Evolutionary conservation across 2,888 invertebrate genomes (phyloP), one percentile per base, ranked within the genome.

Genomic region (Orthonevra nobilis): DNA sequence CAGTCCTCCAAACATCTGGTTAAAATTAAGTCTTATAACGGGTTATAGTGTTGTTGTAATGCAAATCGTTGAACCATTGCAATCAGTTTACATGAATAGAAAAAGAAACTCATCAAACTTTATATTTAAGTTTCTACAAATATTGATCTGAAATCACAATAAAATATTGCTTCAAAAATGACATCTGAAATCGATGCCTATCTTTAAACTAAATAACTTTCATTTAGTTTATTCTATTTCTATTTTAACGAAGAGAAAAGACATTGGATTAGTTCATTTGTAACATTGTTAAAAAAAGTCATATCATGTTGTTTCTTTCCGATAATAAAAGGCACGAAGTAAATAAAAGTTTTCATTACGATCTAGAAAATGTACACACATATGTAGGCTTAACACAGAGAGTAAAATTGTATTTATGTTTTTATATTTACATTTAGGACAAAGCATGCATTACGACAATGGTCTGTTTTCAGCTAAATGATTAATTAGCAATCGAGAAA

Each of bases 281-380:
- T 23, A 40, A 50, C 19, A 23, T 48, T 61, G 23, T n/a, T 70
- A 42, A 36, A 5, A 32, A 54, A 19, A 40, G 20, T 34, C 1
- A 42, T 36, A 19, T 58, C 3, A 30, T 56, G 10, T 66, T 54
- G 44, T 54, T 56, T 26, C 38, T 60, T 44, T 66, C 54, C 68
- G 28, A 54, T 30, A 38, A 40, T 48, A 48, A 56, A 73, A 68
- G 61, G 68, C 68, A 74, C 74, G 61, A 74, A 68, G 74, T 66
- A 74, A 74, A 46, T 34, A 68, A 74, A 54, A 15, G 26, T 61
- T 19, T 66, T 36, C 14, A 42, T 50, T 54, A 56, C 38, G 12
- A 56, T 50, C 56, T 61, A 75, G 26, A 54, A 36, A 46, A 12
- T 23, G 15, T 46, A 38, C 19, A 36, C 19, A 26, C 40, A n/a